Percentiles rank a stretch among this genome's conserved stretches.
Evolutionary conservation across 1,140 invertebrate species (phyloP).

Genomic region (Caenorhabditis remanei): DNA sequence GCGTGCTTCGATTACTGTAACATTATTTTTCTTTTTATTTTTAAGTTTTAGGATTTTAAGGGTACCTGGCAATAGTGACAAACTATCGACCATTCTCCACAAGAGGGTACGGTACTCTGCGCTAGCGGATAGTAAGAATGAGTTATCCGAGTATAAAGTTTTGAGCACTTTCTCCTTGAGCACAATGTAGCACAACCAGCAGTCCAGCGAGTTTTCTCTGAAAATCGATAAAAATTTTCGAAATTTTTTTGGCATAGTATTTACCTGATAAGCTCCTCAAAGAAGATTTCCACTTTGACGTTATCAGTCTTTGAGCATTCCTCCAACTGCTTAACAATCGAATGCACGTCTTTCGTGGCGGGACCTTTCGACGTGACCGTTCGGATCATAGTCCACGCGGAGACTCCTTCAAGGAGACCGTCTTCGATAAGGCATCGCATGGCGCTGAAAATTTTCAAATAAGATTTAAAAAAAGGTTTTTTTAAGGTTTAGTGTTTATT

Average conservation of each 20-base stretch:
- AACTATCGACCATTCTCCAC: conserved; percentile 73
- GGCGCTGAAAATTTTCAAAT: neutral
- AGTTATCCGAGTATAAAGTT: conserved; percentile 69
- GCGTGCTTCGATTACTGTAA: neutral
- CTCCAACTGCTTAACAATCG: conserved; percentile 72
- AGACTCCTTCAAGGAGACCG: conserved; percentile 65
- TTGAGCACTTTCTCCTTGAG: conserved; percentile 74
- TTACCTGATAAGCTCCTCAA: conserved; percentile 72
- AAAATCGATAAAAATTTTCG: conserved; percentile 5
- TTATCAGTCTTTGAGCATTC: conserved; percentile 73
- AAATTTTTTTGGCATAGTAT: too few species aligned
- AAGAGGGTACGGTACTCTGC: conserved; percentile 74
- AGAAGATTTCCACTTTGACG: conserved; percentile 73
- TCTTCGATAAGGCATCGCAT: conserved; percentile 69
- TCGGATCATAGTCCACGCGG: conserved; percentile 72
- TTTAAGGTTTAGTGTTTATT: too few species aligned
- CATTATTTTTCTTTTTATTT: neutral
- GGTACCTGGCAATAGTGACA: conserved; percentile 75
- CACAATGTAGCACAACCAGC: conserved; percentile 77
- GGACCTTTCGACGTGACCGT: conserved; percentile 71
- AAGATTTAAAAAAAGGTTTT: too few species aligned
- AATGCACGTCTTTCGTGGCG: conserved; percentile 71
- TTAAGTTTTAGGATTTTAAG: neutral
- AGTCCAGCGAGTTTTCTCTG: conserved; percentile 68
- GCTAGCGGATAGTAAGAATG: conserved; percentile 73